Conservation (phyloP, 2,797 vertebrate species). For the Pseudotriccus pelzelni region DNA sequence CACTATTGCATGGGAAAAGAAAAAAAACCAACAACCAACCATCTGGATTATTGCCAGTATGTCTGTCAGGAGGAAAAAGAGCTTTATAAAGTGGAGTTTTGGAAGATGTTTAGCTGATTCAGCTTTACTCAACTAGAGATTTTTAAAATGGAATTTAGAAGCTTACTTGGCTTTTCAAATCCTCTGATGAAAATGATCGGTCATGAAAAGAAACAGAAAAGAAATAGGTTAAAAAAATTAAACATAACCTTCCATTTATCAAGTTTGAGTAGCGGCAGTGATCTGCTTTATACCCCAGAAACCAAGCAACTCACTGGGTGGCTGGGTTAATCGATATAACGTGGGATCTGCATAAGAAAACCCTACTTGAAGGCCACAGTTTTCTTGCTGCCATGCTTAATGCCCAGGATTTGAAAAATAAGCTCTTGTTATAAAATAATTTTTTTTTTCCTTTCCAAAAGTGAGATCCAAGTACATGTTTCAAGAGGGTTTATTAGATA, state of each 20-base stretch:
- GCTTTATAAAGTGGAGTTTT: background rate
- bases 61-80: background rate
- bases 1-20: background rate
- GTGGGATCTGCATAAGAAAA: background rate
- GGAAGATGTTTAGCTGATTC: slow-evolving; percentile 5
- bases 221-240: background rate
- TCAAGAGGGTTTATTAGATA: background rate
- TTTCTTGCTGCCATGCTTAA: background rate
- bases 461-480: background rate
- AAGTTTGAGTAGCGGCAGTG: background rate
- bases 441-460: background rate
- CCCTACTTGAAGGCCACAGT: background rate
- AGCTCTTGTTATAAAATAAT: background rate
- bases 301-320: background rate
- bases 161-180: background rate
- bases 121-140: background rate
- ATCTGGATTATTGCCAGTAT: background rate
- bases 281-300: background rate
- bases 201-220: background rate
- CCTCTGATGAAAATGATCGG: background rate
- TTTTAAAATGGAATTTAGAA: background rate
- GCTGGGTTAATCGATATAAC: background rate
- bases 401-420: background rate
- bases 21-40: accelerated
- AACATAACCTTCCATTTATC: background rate